Evolutionary conservation across 1,140 invertebrate genomes (phyloP), one percentile per base, ranked within the genome.

Genomic region (Ditylenchus dipsaci): DNA sequence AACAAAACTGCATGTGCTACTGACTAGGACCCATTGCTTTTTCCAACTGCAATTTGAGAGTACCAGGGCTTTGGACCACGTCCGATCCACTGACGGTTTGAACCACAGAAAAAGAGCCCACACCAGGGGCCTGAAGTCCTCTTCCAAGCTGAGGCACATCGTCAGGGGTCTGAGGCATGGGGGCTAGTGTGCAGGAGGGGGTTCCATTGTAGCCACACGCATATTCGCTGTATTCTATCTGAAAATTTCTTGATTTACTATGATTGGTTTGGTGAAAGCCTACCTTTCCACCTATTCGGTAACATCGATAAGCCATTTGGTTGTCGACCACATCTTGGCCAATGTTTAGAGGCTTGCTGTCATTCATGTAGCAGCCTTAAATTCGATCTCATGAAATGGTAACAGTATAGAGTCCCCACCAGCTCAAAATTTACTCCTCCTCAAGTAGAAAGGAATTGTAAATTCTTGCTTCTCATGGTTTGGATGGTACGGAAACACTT

Each of bases 291-390:
- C 74, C 74, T n/a, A 75, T n/a, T 7, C 67, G 73, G 33, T 76
- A 74, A 30, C 73, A 75, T n/a, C 73, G 27, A 45, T 75, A 60
- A 23, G 73, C 60, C 29, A 63, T 63, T 30, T 59, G 63, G n/a
- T 73, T 60, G 17, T 77, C 76, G n/a, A 76, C 76, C 29, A 78
- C 33, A 67, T 77, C 76, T 42, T 77, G 65, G 0, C 76, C 76
- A 58, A 77, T 65, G 11, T 26, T 26, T 45, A 77, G 49, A 59
- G 68, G 60, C 17, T 62, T 42, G 23, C 47, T 27, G 45, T 81
- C 76, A 26, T 77, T 62, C 27, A 78, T 69, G 42, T 72, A 80
- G 29, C 76, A 77, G 3, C 76, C 74, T 77, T 11, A 11, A 74
- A 49, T 38, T 38, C n/a, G n/a, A n/a, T n/a, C n/a, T n/a, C 11